Base-by-base conservation (phyloP, 2,797 vertebrate species). In the Sarcoramphus papa region DNA sequence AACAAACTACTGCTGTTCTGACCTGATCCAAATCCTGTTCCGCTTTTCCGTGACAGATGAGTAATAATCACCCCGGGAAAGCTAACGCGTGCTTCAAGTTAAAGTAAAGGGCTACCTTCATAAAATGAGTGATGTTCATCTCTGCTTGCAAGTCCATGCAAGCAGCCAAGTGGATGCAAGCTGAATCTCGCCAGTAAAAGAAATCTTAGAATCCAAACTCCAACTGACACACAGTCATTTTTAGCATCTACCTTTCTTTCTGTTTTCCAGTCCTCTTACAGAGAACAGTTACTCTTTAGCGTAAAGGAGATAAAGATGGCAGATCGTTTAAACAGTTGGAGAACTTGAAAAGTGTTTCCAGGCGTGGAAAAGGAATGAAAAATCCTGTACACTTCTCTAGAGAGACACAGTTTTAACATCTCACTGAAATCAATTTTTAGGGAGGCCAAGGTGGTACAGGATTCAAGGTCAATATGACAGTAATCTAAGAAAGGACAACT, bases 11-110 rank as follows among this genome's bases (percentile, higher is more conserved):
- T 60, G 53, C n/a, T 35, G 14, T 21, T 48, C 72, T 67, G 35
- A 62, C 54, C 37, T 4, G 16, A 64, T 12, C 40, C 54, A 18
- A 40, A 16, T 7, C 57, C 40, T 5, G 14, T 33, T 30, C 68
- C 0, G 1, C 25, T 33, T 56, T n/a, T 63, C 62, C 1, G 3
- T 24, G 25, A 69, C 40, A 11, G 23, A 47, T 12, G 37, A 59
- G 47, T 54, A 51, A 22, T 12, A 33, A 57, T 22, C 27, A 73
- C 24, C 24, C 17, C 2, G 4, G 54, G 51, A 82, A 43, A 28
- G 15, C 21, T 41, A 68, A 73, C 0, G 2, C 1, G 0, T 17
- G n/a, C 43, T 68, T 47, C 54, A 9, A 16, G 54, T 10, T 37
- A 51, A 65, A 70, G 40, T 10, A 37, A 30, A 72, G 48, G 50